phyloP scores from a whole-genome alignment of 2,888 invertebrate species.

The Coleophora deauratella region DNA sequence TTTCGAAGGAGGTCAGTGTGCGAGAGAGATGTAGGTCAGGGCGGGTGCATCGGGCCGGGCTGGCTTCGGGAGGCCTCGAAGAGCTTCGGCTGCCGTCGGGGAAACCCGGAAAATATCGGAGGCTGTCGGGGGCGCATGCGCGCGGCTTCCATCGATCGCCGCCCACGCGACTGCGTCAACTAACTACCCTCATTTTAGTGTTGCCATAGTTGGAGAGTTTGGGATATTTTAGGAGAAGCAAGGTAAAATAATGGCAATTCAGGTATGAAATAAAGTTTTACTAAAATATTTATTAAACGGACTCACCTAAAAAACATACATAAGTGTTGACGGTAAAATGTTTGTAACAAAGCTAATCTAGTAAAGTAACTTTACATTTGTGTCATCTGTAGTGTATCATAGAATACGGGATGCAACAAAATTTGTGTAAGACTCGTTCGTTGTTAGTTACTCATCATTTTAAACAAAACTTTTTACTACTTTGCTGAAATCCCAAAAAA shows the following conservation, averaged over 20 bases:
- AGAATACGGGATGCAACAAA: no score
- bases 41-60: slow-evolving; percentile 40
- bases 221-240: neutral
- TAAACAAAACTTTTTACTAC: no score
- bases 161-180: slow-evolving; percentile 46
- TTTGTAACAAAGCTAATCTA: no score
- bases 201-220: slow-evolving; percentile 8
- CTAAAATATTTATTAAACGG: no score
- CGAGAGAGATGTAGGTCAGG: slow-evolving; percentile 63
- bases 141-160: slow-evolving; percentile 46
- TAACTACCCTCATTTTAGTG: slow-evolving; percentile 6
- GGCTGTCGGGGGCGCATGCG: slow-evolving; percentile 42
- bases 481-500: no score
- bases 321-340: no score
- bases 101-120: slow-evolving; percentile 33
- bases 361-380: no score
- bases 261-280: neutral
- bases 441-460: no score
- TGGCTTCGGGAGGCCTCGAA: slow-evolving; percentile 26
- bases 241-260: neutral
- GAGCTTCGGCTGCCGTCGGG: slow-evolving; percentile 29
- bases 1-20: slow-evolving; percentile 49
- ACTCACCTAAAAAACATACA: no score
- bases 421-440: no score
- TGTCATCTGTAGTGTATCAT: no score